These are phyloP conservation scores for Acanthurus tractus DNA, from an alignment of 2,797 vertebrate species.

Conservation along the genomic window DNA sequence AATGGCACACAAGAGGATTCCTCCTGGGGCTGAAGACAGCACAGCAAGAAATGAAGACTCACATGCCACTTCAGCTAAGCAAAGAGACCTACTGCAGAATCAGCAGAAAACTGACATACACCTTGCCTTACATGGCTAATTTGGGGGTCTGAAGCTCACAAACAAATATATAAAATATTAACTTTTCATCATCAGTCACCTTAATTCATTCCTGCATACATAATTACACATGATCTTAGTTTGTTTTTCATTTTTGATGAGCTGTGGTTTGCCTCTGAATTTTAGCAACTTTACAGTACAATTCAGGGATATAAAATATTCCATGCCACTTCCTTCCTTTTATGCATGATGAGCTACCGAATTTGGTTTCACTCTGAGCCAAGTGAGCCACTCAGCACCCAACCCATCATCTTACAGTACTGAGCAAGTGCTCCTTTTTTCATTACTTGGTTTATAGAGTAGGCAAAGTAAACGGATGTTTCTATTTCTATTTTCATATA, in stretches of 20 bases:
- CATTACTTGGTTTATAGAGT: neutral
- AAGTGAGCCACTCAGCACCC: neutral
- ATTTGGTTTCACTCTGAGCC: slow-evolving; percentile 11
- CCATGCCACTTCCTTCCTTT: neutral
- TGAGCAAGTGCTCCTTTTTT: slow-evolving; percentile 9
- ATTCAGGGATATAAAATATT: neutral
- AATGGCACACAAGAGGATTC: slow-evolving; percentile 39
- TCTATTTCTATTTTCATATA: slow-evolving; percentile 49
- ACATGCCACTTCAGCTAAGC: neutral
- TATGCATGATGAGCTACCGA: neutral
- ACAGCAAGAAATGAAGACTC: slow-evolving; percentile 34
- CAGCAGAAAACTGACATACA: neutral
- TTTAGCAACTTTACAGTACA: too few species aligned
- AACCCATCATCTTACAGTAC: slow-evolving; percentile 11
- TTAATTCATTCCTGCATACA: neutral
- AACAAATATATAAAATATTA: neutral
- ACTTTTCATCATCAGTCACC: neutral
- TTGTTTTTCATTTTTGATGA: neutral
- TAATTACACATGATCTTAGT: neutral
- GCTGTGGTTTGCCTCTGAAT: too few species aligned
- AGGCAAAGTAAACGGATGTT: slow-evolving; percentile 24
- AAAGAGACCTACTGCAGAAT: slow-evolving; percentile 10
- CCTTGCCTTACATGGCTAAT: slow-evolving; percentile 1
- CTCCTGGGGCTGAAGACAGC: slow-evolving; percentile 51
- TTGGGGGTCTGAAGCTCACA: neutral